Evolutionary conservation across 2,888 invertebrate genomes (phyloP).

Genomic region (Zygothrica quintamaculata): DNA sequence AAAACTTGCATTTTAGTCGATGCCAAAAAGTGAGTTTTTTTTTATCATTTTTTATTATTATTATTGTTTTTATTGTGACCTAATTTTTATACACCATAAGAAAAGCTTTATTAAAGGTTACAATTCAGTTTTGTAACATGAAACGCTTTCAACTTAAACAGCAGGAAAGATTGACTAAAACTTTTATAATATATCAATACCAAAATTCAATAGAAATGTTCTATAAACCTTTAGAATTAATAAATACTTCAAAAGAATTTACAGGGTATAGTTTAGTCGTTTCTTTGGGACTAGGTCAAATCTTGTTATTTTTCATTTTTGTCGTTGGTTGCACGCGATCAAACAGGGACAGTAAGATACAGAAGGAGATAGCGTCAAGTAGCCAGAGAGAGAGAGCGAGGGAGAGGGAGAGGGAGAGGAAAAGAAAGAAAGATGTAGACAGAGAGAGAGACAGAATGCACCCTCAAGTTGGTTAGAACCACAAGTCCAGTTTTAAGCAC

Average conservation of each 20-base stretch:
- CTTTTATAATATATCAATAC: no score
- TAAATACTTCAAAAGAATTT: no score
- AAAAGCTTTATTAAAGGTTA: background rate
- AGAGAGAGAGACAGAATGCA: slow-evolving; percentile 4
- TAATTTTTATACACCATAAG: slow-evolving; percentile 20
- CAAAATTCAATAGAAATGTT: no score
- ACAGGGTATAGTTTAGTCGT: no score
- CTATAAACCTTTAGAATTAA: no score
- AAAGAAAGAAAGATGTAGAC: background rate
- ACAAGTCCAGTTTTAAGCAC: slow-evolving; percentile 34
- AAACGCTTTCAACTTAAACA: no score
- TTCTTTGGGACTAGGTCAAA: no score
- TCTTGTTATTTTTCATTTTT: slow-evolving; percentile 18
- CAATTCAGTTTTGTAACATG: background rate
- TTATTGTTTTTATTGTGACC: slow-evolving; percentile 31
- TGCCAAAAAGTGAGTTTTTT: slow-evolving; percentile 78
- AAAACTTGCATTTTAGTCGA: slow-evolving; percentile 80
- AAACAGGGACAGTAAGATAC: slow-evolving; percentile 4
- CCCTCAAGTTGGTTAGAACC: slow-evolving; percentile 45
- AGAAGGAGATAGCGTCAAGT: background rate
- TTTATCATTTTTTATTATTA: slow-evolving; percentile 5
- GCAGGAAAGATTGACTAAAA: no score
- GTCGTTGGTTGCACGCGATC: slow-evolving; percentile 19
- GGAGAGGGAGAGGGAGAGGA: background rate
- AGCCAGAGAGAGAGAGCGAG: background rate